Percentiles rank a stretch among this genome's conserved stretches.
phyloP scores from a whole-genome alignment of 2,113 vertebrate species.

The Clinocottus analis region DNA sequence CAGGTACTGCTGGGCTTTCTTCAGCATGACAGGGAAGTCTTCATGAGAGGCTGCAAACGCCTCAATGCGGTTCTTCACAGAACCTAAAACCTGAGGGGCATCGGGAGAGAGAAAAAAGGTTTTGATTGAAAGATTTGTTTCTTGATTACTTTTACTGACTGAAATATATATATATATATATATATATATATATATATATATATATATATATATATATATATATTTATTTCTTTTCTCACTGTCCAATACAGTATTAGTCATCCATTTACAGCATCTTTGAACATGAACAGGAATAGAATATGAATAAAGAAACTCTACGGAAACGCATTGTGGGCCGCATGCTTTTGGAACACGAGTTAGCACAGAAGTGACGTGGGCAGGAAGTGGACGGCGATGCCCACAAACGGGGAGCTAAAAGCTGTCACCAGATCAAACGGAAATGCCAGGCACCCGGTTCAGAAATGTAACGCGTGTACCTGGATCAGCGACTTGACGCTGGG shows the following conservation, averaged over 20 bases:
- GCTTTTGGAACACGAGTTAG: constrained; percentile 26
- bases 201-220: too few relatives aligned
- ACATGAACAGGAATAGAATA: constrained; percentile 4
- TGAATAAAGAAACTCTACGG: constrained; percentile 1
- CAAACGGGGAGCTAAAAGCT: constrained; percentile 5
- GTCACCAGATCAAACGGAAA: background rate
- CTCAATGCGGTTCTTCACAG: constrained; percentile 97
- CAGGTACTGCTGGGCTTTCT: constrained; percentile 94
- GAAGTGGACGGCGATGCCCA: constrained; percentile 18
- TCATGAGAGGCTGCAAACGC: constrained; percentile 91
- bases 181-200: too few relatives aligned
- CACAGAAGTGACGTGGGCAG: constrained; percentile 55
- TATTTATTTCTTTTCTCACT: too few relatives aligned
- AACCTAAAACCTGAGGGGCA: constrained; percentile 89
- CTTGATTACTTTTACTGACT: background rate
- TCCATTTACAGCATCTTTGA: background rate
- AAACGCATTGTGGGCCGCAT: constrained; percentile 24
- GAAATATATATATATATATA: too few relatives aligned
- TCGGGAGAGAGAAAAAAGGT: background rate
- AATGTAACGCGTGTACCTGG: constrained; percentile 83
- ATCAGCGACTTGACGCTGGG: constrained; percentile 97
- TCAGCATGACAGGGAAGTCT: constrained; percentile 92
- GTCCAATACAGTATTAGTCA: background rate
- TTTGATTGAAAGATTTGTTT: background rate
- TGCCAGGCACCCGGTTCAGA: background rate